These are phyloP conservation scores for Steinernema scapterisci DNA, from an alignment of 2,888 invertebrate species.

Conservation along the genomic window DNA sequence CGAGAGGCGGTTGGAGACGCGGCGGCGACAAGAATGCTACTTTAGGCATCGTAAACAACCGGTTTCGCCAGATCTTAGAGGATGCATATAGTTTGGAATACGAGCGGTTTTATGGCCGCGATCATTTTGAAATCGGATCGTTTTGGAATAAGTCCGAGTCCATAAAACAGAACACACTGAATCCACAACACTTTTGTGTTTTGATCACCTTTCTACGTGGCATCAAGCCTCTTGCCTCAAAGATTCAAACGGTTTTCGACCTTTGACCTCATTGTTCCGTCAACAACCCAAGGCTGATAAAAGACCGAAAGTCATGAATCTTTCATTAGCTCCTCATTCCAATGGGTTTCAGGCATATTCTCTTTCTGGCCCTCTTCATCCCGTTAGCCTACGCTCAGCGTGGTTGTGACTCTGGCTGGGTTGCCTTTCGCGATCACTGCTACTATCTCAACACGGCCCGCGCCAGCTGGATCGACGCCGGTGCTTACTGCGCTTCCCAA, in stretches of 20 bases:
- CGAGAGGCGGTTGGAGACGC: not conserved
- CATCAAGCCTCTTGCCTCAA: no score
- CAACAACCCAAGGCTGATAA: no score
- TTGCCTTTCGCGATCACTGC: not conserved
- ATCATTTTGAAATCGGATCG: no score
- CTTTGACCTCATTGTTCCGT: not conserved
- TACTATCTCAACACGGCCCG: not conserved
- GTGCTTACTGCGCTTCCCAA: not conserved
- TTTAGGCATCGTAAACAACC: not conserved
- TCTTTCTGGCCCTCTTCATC: not conserved
- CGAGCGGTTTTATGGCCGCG: no score
- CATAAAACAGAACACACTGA: no score
- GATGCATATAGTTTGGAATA: no score
- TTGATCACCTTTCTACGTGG: no score
- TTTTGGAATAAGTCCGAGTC: no score
- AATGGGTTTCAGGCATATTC: not conserved
- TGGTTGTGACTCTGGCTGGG: not conserved
- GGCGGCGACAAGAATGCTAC: not conserved
- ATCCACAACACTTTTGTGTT: no score
- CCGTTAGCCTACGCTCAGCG: not conserved
- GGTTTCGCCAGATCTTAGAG: not conserved
- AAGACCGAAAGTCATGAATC: no score
- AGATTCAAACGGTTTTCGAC: not conserved
- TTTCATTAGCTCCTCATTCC: not conserved
- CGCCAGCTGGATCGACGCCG: not conserved